These are phyloP conservation scores for Lepus townsendii DNA, from an alignment of 2,797 vertebrate species.

Conservation along the genomic window DNA sequence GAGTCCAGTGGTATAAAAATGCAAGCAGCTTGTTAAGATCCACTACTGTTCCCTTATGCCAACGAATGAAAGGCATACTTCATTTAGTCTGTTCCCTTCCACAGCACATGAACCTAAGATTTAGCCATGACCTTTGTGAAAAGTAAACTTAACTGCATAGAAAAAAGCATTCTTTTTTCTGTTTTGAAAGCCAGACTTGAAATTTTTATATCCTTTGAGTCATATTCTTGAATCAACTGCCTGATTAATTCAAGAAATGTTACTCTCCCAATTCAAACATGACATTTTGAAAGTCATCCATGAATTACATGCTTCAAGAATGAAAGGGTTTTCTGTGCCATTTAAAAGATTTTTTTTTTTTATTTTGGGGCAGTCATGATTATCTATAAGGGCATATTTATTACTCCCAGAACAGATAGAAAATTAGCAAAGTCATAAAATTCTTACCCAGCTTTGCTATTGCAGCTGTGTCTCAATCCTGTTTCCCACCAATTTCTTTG, in stretches of 20 bases:
- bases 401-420: constrained; percentile 85
- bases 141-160: constrained; percentile 78
- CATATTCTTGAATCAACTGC: constrained; percentile 80
- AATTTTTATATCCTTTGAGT: constrained; percentile 82
- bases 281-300: constrained; percentile 81
- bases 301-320: constrained; percentile 76
- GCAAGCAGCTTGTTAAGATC: not conserved
- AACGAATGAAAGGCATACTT: constrained; percentile 67
- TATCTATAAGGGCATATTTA: constrained; percentile 78
- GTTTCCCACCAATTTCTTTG: constrained; percentile 52
- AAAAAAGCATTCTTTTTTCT: constrained; percentile 57
- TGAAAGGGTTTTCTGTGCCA: constrained; percentile 83
- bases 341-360: constrained; percentile 70
- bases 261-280: constrained; percentile 83
- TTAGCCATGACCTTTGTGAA: constrained; percentile 78
- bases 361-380: constrained; percentile 78
- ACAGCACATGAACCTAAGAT: constrained; percentile 74
- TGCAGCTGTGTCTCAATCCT: constrained; percentile 73
- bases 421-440: constrained; percentile 86
- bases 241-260: constrained; percentile 79
- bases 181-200: constrained; percentile 82
- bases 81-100: constrained; percentile 65
- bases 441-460: constrained; percentile 72
- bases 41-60: constrained; percentile 42
- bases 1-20: not conserved